Conservation (phyloP, 2,888 invertebrate species). For the Pristionchus maxplancki region DNA sequence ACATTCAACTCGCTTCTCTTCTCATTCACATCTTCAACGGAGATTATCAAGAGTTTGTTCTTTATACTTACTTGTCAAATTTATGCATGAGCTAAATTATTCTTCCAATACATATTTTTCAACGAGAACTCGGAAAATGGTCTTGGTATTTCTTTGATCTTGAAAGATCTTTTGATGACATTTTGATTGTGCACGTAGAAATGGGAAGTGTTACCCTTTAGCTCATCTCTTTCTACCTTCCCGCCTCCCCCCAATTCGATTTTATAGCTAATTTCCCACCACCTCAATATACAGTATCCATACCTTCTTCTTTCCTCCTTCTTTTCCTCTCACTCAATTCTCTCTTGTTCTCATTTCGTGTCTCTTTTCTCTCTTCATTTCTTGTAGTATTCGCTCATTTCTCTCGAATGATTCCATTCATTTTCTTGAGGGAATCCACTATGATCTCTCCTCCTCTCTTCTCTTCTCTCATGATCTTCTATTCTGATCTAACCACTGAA, state of each 20-base stretch:
- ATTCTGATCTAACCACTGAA: conserved; percentile 38
- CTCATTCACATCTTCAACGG: conserved; percentile 51
- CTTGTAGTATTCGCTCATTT: conserved; percentile 19
- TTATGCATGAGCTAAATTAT: no score
- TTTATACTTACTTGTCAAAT: neutral
- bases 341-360: conserved; percentile 37
- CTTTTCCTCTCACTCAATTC: conserved; percentile 2
- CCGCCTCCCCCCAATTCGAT: neutral
- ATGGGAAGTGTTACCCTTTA: neutral
- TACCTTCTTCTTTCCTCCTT: neutral
- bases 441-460: conserved; percentile 42
- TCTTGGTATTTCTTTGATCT: neutral
- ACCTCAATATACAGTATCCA: neutral
- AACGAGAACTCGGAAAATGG: no score
- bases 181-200: neutral
- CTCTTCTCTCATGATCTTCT: conserved; percentile 46
- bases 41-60: neutral
- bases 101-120: no score
- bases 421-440: conserved; percentile 15
- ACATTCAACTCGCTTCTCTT: conserved; percentile 47
- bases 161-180: conserved; percentile 1
- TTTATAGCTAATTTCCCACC: conserved; percentile 23
- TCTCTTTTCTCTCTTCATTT: conserved; percentile 38
- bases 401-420: conserved; percentile 32
- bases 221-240: neutral